Evolutionary conservation across 2,113 vertebrate species (phyloP), one percentile per base, ranked within the genome.

Genomic region (Oryzias melastigma): DNA sequence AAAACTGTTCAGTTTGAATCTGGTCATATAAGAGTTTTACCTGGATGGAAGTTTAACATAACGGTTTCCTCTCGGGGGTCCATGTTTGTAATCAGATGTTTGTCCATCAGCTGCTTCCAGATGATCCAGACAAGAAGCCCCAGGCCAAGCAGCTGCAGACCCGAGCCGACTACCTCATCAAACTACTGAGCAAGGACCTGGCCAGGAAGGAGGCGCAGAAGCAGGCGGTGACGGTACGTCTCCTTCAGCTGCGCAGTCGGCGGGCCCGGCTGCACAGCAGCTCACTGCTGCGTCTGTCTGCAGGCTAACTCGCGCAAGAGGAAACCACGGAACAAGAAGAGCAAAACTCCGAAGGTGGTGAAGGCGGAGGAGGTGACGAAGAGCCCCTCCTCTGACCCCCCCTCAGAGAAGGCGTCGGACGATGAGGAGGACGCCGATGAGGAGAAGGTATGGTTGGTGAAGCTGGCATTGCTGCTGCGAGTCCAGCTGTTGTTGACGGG

Each of bases 141-240:
- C 97, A 99, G 89, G 97, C 97, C 4, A 99, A 99, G 76, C 97
- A 99, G 80, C 89, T 99, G 41, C 97, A 99, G 89, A 98, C 97
- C 15, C 92, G 97, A 89, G 95, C 97, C 55, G 97, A 99, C 92
- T 99, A 98, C 95, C 96, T 99, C 96, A 98, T 99, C 91, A 99
- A 99, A 90, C 89, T 99, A 84, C 92, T 99, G 48, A 96, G 92
- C 91, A 98, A 94, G 85, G 97, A 98, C 77, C 91, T 99, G 81
- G 94, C 95, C 71, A 96, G 92, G 71, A 98, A 92, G 69, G 96
- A 99, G 90, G 95, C 95, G 48, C 95, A 95, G 86, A 93, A 95
- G 63, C 93, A 95, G 82, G 89, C 93, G 57, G 95, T 95, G 58
- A 88, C 82, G 35, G 96, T 98, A 88, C 92, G 95, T 93, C 16